Evolutionary conservation across 2,797 vertebrate genomes (phyloP).

Genomic region (Gallinago stenura): DNA sequence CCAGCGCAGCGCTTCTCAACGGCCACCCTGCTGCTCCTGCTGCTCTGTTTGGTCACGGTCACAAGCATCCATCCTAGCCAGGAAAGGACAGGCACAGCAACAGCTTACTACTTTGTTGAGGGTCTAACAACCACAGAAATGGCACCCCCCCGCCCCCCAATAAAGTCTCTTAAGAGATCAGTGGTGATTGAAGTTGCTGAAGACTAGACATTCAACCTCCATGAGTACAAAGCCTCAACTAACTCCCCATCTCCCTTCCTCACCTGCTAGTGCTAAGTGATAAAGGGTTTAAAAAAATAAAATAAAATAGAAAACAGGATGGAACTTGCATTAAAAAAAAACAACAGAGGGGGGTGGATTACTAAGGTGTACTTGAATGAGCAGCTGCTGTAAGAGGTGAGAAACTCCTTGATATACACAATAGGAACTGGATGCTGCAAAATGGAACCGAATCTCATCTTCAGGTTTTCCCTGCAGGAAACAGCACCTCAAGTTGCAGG

Average conservation of each 20-base stretch:
- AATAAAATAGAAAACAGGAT: background rate
- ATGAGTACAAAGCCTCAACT: background rate
- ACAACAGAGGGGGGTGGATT: rapidly evolving
- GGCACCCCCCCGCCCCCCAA: background rate
- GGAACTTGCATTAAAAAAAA: background rate
- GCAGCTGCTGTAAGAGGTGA: background rate
- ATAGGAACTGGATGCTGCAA: background rate
- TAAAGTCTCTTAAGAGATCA: background rate
- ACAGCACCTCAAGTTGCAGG: background rate
- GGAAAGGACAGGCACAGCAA: background rate
- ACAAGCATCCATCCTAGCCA: background rate
- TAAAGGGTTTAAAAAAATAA: background rate
- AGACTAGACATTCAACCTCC: background rate
- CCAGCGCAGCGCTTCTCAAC: background rate
- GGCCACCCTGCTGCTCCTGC: background rate
- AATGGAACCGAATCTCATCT: background rate
- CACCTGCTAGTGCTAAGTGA: rapidly evolving
- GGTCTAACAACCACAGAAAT: background rate
- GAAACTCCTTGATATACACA: background rate
- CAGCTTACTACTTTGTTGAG: background rate
- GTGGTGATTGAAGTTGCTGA: background rate
- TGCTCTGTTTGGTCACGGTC: background rate
- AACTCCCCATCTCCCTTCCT: background rate
- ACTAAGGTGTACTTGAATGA: background rate
- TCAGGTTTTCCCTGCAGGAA: background rate